A percentile compares a stretch with the other conserved stretches of the same genome.
Conservation (phyloP, 2,797 vertebrate genomes). For the Poecilia wingei region DNA sequence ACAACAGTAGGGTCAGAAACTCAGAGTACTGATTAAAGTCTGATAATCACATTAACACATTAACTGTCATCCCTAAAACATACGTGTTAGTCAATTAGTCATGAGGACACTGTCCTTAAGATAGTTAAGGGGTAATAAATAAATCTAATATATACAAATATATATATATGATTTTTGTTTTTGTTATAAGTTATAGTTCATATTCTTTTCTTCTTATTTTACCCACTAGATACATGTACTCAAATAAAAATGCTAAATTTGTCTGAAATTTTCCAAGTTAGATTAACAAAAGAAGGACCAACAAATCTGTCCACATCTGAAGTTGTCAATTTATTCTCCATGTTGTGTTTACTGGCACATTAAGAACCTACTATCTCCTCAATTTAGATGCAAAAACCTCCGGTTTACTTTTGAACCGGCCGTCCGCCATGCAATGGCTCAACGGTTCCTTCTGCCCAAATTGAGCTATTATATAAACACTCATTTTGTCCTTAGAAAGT, state of each 20-base stretch:
- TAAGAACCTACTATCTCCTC: not conserved
- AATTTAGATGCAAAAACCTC: conserved; percentile 8
- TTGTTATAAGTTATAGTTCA: not conserved
- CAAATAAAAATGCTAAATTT: not conserved
- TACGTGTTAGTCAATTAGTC: no score
- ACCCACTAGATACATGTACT: not conserved
- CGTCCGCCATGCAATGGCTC: conserved; percentile 17
- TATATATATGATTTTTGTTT: not conserved
- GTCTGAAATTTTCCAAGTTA: not conserved
- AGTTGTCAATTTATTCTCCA: not conserved
- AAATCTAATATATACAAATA: no score
- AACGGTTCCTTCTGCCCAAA: conserved; percentile 21
- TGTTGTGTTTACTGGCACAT: not conserved
- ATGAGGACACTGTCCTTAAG: no score
- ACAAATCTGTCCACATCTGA: not conserved
- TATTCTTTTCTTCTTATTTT: not conserved
- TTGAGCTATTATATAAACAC: conserved; percentile 54
- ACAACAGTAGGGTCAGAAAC: conserved; percentile 36
- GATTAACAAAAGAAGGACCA: not conserved
- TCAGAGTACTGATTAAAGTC: not conserved
- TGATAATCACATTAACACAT: not conserved
- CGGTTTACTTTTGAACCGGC: not conserved
- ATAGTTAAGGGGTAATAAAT: no score
- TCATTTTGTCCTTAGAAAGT: conserved; percentile 56
- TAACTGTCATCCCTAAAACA: no score